Conservation (phyloP, 2,113 vertebrate species). For the Lipophrys pholis region DNA sequence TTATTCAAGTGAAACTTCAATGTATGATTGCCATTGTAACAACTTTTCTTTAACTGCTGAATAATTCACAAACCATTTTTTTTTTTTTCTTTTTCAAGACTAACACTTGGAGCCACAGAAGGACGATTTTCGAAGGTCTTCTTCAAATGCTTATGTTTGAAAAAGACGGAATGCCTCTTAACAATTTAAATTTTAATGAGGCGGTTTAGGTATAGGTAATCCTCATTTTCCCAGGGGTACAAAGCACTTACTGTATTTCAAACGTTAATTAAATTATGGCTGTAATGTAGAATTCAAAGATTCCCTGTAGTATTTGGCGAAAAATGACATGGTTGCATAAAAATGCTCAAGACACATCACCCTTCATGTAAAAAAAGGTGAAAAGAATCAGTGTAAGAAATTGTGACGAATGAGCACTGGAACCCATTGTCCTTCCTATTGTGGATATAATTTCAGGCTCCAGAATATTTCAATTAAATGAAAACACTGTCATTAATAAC, state of each 20-base stretch:
- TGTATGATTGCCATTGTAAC: conserved; percentile 36
- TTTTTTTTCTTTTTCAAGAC: conserved; percentile 51
- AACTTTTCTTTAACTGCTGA: conserved; percentile 32
- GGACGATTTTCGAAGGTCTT: conserved; percentile 34
- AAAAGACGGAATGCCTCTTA: conserved; percentile 34
- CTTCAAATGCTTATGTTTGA: conserved; percentile 41
- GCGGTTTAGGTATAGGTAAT: conserved; percentile 14
- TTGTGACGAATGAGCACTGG: neutral
- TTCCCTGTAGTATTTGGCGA: neutral
- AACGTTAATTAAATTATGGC: conserved; percentile 26
- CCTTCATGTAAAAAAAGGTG: neutral
- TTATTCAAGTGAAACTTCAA: conserved; percentile 34
- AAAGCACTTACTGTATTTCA: conserved; percentile 10
- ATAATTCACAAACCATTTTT: conserved; percentile 68
- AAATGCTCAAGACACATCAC: neutral
- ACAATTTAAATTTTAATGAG: conserved; percentile 35
- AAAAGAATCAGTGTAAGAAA: neutral
- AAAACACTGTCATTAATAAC: too few relatives aligned
- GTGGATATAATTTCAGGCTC: too few relatives aligned
- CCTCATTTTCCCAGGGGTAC: neutral
- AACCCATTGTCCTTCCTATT: too few relatives aligned
- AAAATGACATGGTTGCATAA: neutral
- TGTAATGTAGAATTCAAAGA: neutral
- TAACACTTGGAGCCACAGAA: conserved; percentile 17
- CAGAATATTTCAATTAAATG: too few relatives aligned